Percentiles rank a stretch among this genome's conserved stretches.
Evolutionary conservation across 1,140 invertebrate species (phyloP).

Genomic region (Sitophilus oryzae): DNA sequence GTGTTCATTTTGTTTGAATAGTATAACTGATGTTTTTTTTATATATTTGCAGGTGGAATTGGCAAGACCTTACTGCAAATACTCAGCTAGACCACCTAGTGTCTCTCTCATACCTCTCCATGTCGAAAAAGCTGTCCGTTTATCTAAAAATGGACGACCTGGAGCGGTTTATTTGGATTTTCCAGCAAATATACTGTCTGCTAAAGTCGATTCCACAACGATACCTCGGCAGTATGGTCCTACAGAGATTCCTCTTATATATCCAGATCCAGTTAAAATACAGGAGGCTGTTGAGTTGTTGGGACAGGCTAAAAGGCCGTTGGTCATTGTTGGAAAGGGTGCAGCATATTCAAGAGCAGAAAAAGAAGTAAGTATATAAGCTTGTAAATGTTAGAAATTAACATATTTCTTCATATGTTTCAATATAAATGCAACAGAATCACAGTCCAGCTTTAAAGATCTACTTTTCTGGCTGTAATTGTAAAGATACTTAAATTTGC

Average conservation of each 20-base stretch:
- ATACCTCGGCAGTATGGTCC: slow-evolving; percentile 45
- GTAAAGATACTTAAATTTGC: no score
- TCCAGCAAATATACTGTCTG: slow-evolving; percentile 66
- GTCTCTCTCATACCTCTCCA: slow-evolving; percentile 78
- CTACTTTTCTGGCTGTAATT: no score
- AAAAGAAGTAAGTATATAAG: slow-evolving; percentile 56
- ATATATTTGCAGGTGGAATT: slow-evolving; percentile 60
- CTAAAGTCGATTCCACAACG: slow-evolving; percentile 41
- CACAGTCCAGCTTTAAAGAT: no score
- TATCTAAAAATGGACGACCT: slow-evolving; percentile 80
- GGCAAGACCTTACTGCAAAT: slow-evolving; percentile 81
- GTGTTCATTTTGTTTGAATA: not conserved
- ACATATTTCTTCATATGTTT: no score
- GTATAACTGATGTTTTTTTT: not conserved
- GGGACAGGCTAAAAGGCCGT: slow-evolving; percentile 65
- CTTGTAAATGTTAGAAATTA: no score
- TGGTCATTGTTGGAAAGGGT: slow-evolving; percentile 92
- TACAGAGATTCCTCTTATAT: slow-evolving; percentile 59
- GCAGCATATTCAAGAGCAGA: slow-evolving; percentile 80
- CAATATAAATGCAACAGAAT: no score
- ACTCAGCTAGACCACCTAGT: slow-evolving; percentile 78
- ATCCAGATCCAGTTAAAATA: slow-evolving; percentile 62
- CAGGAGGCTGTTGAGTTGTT: slow-evolving; percentile 64
- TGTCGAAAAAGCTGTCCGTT: slow-evolving; percentile 86
- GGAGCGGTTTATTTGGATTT: slow-evolving; percentile 86